phyloP scores from a whole-genome alignment of 37 sponge, comb jelly and placozoan genomes.

The Agelas oroides region DNA sequence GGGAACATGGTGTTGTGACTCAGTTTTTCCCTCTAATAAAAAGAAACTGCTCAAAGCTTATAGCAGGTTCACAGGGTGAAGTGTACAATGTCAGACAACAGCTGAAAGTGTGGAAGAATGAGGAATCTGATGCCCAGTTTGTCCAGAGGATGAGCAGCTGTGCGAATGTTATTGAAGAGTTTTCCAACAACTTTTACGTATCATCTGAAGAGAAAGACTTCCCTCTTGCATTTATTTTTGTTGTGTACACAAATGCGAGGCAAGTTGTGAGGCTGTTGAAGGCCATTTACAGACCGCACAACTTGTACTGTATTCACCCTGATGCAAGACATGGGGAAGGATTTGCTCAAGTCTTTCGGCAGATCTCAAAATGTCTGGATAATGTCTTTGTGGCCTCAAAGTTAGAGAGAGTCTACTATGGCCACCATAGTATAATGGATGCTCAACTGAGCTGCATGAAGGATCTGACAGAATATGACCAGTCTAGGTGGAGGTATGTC shows the following conservation, averaged over 20 bases:
- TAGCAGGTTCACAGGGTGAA: no score
- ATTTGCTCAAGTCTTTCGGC: constrained; percentile 5
- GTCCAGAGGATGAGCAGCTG: constrained; percentile 1
- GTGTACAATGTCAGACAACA: no score
- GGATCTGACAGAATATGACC: no score
- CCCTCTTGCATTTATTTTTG: constrained; percentile 27
- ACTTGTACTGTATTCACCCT: constrained; percentile 36
- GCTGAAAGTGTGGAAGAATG: no score
- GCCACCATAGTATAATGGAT: background rate
- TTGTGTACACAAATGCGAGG: constrained; percentile 1
- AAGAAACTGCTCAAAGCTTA: no score
- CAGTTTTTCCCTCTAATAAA: no score
- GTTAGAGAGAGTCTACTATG: background rate
- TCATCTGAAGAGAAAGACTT: constrained; percentile 23
- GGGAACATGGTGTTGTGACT: no score
- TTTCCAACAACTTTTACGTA: constrained; percentile 32
- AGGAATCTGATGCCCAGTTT: no score
- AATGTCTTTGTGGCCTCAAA: constrained; percentile 25
- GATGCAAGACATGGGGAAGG: constrained; percentile 9
- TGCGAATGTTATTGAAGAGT: background rate
- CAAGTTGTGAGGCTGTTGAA: constrained; percentile 37
- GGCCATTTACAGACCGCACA: constrained; percentile 47
- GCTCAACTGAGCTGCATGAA: constrained; percentile 2
- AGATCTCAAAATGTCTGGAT: constrained; percentile 25
- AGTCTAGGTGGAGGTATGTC: constrained; percentile 36